Evolutionary conservation across 2,888 invertebrate species (phyloP), one percentile per base, ranked within the genome.

Genomic region (Morpho helenor): DNA sequence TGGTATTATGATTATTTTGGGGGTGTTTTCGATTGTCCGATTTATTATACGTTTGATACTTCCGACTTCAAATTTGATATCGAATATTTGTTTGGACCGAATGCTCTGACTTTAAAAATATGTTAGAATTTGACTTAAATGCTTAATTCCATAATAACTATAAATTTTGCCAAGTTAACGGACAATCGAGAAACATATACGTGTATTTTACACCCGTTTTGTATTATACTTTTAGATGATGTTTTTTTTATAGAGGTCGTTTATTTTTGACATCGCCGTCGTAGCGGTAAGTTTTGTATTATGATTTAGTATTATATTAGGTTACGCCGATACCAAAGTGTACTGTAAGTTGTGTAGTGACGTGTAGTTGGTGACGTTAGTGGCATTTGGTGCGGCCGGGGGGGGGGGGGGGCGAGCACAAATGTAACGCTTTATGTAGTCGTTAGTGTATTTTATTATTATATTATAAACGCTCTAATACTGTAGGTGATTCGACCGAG

Each of bases 391-490:
- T 16, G 16, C 16, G 16, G 2, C 16, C 16, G 16, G 16, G 16
- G 16, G 16, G 16, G 16, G 16, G 16, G 16, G 16, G 16, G 16
- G 16, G 2, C 16, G 1, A 45, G 81, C 86, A 84, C 83, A 81
- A 84, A 84, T 83, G 44, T 53, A 53, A 60, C 56, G 87, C 87
- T 87, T 87, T 84, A 85, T 82, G 81, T 87, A 87, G 82, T 50
- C 43, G 74, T 82, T 87, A 84, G 80, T 80, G 76, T 82, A 82
- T 76, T 82, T 82, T 76, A 67, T 76, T 79, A 79, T 73, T 70
- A 66, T 16, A 16, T 16, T 16, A 71, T 72, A 67, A 66, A 67
- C 31, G 31, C 31, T 67, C 68, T 68, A 68, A 70, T 69, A 70
- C 31, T 31, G 31, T 31, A 31, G 31, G 31, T 31, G 5, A 31